Base-by-base conservation (phyloP, 2,797 vertebrate genomes). In the Urocyon cinereoargenteus region DNA sequence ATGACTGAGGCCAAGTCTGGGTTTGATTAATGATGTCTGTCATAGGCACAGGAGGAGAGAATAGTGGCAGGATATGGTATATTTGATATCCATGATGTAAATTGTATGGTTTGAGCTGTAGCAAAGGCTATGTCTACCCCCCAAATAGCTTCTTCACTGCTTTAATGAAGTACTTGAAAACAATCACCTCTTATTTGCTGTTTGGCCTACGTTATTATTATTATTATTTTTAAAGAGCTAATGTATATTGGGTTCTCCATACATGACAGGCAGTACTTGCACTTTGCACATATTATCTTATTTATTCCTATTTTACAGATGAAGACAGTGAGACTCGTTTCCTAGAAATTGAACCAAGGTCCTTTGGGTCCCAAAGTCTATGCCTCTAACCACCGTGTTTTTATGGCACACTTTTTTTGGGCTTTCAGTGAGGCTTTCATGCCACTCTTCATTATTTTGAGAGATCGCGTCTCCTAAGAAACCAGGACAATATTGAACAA, bases 11-110 rank as follows among this genome's bases (percentile, higher is more conserved):
- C 26, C 36, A 81, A 73, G 40, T 92, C 75, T 95, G 70, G 34
- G 40, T 62, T 97, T 97, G 77, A 94, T 86, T 97, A 88, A 61
- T 96, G 72, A 88, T 93, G 36, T 61, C 70, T 95, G 45, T 86
- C 45, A 34, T 19, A 28, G 49, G 19, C 49, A 51, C 6, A 7
- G 28, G 36, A 81, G 0, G 49, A 31, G 19, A 66, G 36, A 66
- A 75, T 15, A 9, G 6, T 91, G 36, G 2, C 6, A 75, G 36
- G 55, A 22, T 34, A 14, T 15, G 53, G 45, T 28, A n/a, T 40
- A 77, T 89, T 94, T 85, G n/a, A 85, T 77, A 87, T 57, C 40
- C 5, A n/a, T 82, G 49, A 75, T 73, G 26, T 86, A 64, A 83
- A 72, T 82, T 83, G 4, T 82, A 26, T 77, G 34, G 5, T 72